phyloP scores from a whole-genome alignment of 2,113 vertebrate species.

The Corythaeola cristata region DNA sequence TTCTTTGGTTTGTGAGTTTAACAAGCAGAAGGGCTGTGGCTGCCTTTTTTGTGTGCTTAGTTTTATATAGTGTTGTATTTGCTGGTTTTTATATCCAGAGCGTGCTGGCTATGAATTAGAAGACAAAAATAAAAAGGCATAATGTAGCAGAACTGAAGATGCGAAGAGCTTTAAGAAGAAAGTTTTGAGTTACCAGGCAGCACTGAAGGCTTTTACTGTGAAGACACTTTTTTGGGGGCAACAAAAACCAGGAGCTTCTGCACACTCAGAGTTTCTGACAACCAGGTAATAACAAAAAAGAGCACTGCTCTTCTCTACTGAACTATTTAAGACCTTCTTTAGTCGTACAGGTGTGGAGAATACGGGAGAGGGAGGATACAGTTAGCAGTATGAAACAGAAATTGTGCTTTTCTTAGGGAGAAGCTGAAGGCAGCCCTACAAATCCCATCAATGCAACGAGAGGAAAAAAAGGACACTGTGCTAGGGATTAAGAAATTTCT shows the following conservation, averaged over 20 bases:
- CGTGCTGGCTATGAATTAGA: background rate
- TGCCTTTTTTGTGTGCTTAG: rapidly evolving
- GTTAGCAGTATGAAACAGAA: background rate
- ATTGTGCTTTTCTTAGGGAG: background rate
- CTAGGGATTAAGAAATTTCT: background rate
- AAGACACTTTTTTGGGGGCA: background rate
- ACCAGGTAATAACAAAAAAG: background rate
- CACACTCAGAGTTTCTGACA: background rate
- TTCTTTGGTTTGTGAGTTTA: rapidly evolving
- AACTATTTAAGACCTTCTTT: background rate
- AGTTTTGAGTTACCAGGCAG: background rate
- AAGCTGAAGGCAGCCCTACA: background rate
- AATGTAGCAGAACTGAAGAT: background rate
- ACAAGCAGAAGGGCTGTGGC: background rate
- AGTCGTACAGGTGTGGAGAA: background rate
- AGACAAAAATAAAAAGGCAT: background rate
- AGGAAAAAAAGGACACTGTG: background rate
- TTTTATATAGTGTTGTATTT: background rate
- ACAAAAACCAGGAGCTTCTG: background rate
- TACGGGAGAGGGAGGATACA: background rate
- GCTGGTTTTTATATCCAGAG: background rate
- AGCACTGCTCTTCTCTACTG: background rate
- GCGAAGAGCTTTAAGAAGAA: background rate
- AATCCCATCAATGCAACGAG: too few species aligned
- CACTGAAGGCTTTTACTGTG: background rate